Evolutionary conservation across 2,888 invertebrate genomes (phyloP), one percentile per base, ranked within the genome.

Genomic region (Arctia plantaginis): DNA sequence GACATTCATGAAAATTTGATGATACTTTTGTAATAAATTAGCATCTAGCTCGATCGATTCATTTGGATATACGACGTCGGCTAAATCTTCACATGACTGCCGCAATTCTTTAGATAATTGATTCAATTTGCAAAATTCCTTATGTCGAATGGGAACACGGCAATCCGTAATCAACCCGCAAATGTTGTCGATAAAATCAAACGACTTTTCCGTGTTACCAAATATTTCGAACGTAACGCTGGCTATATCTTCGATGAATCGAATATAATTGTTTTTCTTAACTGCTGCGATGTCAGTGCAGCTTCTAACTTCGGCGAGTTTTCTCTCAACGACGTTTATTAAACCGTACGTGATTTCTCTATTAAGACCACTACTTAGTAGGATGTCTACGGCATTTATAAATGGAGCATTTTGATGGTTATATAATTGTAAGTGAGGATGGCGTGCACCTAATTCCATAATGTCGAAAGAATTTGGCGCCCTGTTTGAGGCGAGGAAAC

Each of bases 401-500:
- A 96, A 95, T 0, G 95, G 94, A 1, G 95, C 94, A 74, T 96
- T 96, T 82, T 95, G 94, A 78, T 96, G 95, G 76, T 90, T 95
- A 78, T 96, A 96, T 10, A 96, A 80, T 79, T 96, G 96, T 44
- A 96, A 84, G 76, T 96, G 95, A 8, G 96, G 94, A 77, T 95
- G 95, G 51, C 95, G 89, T 1, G 91, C 89, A 0, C 94, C 93
- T 41, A 96, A 82, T 77, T 96, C 96, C 71, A 95, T 93, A 8
- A 96, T 93, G 72, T 96, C 96, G 64, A 94, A 94, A 0, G 96
- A 95, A 77, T 96, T 95, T 0, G 96, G 95, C 6, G 95, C 91
- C 85, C 95, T 91, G 68, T 95, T 95, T 2, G 94, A 93, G 15
- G 96, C 94, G 12, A 96, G 85, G 83, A 97, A 97, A n/a, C 96